These are phyloP conservation scores for Dipus sagitta DNA, from an alignment of 2,797 vertebrate species.

Conservation along the genomic window DNA sequence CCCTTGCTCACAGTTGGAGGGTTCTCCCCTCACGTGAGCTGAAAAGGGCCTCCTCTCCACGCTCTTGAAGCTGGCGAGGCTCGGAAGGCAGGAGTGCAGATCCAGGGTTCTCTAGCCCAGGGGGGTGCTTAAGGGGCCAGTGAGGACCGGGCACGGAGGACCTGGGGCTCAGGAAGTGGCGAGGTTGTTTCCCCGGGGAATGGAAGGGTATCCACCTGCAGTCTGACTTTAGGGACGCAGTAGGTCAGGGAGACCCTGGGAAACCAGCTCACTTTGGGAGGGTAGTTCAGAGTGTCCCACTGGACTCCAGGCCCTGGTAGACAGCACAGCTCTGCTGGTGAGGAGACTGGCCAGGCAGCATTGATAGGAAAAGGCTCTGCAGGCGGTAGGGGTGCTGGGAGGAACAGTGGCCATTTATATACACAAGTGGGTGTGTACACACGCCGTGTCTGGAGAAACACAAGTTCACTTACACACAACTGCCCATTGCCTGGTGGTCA, in stretches of 20 bases:
- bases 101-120: neutral
- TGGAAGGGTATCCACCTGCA: too few species aligned
- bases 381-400: accelerated
- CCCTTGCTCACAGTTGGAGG: neutral
- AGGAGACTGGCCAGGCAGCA: neutral
- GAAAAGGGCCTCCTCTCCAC: neutral
- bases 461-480: accelerated
- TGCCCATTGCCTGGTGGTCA: accelerated
- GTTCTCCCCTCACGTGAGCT: neutral
- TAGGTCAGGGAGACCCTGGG: neutral
- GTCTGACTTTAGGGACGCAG: too few species aligned
- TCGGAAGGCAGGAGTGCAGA: accelerated
- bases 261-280: neutral
- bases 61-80: neutral
- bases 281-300: neutral
- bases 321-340: neutral
- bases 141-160: neutral
- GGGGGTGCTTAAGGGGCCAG: neutral
- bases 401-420: accelerated
- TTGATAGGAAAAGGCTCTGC: accelerated
- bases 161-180: neutral
- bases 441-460: neutral
- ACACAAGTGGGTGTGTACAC: accelerated
- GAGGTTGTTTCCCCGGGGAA: too few species aligned
- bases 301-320: neutral